A percentile compares a stretch with the other conserved stretches of the same genome.
Conservation (phyloP, 2,797 vertebrate species). For the Enteromius treurensis region DNA sequence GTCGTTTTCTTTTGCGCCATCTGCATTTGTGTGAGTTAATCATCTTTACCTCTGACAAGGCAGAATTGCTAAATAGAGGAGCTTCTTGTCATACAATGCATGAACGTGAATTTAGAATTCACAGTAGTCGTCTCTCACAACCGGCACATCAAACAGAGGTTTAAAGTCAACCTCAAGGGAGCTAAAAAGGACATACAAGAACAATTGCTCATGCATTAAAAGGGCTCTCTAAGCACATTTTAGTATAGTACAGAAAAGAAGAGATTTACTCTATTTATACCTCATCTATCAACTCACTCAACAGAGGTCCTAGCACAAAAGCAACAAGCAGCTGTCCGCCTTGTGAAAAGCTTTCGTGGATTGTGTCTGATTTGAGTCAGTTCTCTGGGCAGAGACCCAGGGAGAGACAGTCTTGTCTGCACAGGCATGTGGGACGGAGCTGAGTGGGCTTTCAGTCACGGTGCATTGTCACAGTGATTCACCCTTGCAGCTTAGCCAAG, state of each 20-base stretch:
- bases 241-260: background rate
- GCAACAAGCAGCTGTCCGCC: slow-evolving; percentile 46
- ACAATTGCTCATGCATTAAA: background rate
- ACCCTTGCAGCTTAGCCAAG: slow-evolving; percentile 47
- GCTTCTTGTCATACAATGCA: background rate
- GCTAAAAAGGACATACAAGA: slow-evolving; percentile 14
- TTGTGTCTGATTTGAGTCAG: slow-evolving; percentile 45
- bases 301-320: slow-evolving; percentile 37
- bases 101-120: slow-evolving; percentile 27
- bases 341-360: slow-evolving; percentile 42
- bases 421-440: slow-evolving; percentile 39
- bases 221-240: background rate
- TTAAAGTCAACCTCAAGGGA: slow-evolving; percentile 15
- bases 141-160: background rate
- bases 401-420: slow-evolving; percentile 36
- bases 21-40: slow-evolving; percentile 30
- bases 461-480: slow-evolving; percentile 53
- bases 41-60: slow-evolving; percentile 6
- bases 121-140: background rate
- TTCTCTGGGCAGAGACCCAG: slow-evolving; percentile 39
- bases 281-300: slow-evolving; percentile 8
- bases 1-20: slow-evolving; percentile 4
- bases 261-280: slow-evolving; percentile 24
- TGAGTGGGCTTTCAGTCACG: slow-evolving; percentile 47
- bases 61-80: slow-evolving; percentile 17